Base-by-base conservation (phyloP, 1,140 invertebrate species). In the Thaumetopoea pityocampa region DNA sequence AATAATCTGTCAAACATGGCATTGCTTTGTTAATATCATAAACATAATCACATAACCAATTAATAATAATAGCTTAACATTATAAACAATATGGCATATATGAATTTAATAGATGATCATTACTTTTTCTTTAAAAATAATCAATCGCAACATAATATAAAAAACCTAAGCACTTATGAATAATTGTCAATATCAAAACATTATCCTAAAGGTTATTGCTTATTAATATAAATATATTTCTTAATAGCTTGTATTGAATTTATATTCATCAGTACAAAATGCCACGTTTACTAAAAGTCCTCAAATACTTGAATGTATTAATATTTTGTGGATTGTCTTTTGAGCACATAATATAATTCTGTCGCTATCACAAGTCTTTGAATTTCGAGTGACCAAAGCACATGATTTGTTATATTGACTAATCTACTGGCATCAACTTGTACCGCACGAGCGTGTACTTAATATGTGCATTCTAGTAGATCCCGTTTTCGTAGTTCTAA, bases 151-250 rank as follows among this genome's bases (percentile, higher is more conserved):
- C 67, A 69, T 76, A 66, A 61, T 61, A 62, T 63, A 80, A 78
- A n/a, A n/a, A 80, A 72, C 60, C 69, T 82, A 82, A 82, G 74
- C 74, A 71, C 72, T 71, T 82, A 82, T 37, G 58, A 73, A 74
- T 79, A 82, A 70, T 80, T 67, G 71, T 82, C 78, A 82, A 82
- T 82, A 82, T 82, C 73, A 82, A 82, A 82, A 80, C 73, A 70
- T 81, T 78, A 83, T 73, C 62, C 77, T 83, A 83, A 60, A 79
- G 76, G 68, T 83, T 83, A 83, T 80, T 81, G 79, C 79, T 83
- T 83, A 80, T 70, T 69, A 68, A 67, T 68, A 73, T 67, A n/a
- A n/a, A n/a, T n/a, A 76, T 74, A 68, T 67, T 72, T 53, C 60
- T 69, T 66, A 74, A 65, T 71, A 80, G 67, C 60, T 72, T 71